Conservation (phyloP, 2,797 vertebrate species). For the Scolopax rusticola region DNA sequence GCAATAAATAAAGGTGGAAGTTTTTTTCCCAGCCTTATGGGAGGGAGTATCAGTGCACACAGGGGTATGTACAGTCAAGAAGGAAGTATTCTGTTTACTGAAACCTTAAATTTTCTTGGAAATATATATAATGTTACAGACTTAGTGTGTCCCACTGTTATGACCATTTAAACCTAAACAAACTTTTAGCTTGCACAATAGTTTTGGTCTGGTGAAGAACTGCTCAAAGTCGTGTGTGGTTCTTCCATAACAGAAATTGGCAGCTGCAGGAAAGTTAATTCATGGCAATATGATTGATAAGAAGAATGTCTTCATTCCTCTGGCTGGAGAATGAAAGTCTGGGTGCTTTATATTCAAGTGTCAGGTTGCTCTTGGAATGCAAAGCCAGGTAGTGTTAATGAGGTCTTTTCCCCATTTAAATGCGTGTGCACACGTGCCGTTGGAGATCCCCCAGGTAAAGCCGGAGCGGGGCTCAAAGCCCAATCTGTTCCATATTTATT, state of each 20-base stretch:
- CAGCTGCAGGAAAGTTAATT: not conserved
- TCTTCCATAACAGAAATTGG: not conserved
- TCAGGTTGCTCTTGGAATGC: not conserved
- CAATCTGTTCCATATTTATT: not conserved
- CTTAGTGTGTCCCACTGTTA: not conserved
- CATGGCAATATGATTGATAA: not conserved
- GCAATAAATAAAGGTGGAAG: not conserved
- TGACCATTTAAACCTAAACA: not conserved
- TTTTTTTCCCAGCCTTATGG: not conserved
- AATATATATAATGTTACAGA: not conserved
- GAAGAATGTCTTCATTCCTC: slow-evolving; percentile 1
- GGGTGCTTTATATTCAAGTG: not conserved
- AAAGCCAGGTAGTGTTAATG: not conserved
- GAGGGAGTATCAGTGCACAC: not conserved
- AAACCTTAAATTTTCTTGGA: not conserved
- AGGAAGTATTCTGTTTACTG: not conserved
- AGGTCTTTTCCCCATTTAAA: not conserved
- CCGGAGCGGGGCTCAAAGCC: not conserved
- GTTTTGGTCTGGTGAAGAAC: not conserved
- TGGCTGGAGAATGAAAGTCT: not conserved
- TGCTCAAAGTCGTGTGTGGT: not conserved
- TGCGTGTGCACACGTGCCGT: fast-evolving
- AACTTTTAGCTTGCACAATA: not conserved
- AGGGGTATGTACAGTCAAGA: not conserved
- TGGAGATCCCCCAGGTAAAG: not conserved